A percentile compares a stretch with the other conserved stretches of the same genome.
Conservation (phyloP, 2,113 vertebrate genomes). For the Ceyx melanurus region DNA sequence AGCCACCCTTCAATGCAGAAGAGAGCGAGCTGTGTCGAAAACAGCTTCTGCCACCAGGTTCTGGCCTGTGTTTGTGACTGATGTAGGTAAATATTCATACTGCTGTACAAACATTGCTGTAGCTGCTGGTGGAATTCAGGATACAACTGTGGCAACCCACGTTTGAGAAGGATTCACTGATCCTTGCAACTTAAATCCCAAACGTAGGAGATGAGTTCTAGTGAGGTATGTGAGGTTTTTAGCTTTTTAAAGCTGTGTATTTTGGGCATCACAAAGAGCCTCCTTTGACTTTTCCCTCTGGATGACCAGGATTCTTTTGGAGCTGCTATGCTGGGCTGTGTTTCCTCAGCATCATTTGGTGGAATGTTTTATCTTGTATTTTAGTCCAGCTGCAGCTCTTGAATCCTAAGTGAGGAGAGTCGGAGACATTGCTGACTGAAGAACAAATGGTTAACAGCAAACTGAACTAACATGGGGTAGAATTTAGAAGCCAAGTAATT, state of each 20-base stretch:
- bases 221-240: background rate
- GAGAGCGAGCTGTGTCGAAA: background rate
- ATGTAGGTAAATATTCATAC: background rate
- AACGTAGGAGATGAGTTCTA: background rate
- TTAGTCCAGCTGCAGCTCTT: background rate
- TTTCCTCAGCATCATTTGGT: background rate
- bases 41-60: background rate
- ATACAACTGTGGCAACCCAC: accelerated
- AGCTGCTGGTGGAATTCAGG: background rate
- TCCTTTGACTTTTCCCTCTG: background rate
- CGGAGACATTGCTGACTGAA: background rate
- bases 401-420: background rate
- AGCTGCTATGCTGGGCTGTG: background rate
- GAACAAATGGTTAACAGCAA: background rate
- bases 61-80: background rate
- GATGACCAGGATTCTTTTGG: background rate
- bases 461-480: background rate
- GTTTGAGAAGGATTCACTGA: background rate
- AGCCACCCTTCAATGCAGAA: background rate
- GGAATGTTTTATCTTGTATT: background rate
- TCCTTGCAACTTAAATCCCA: background rate
- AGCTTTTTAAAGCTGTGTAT: background rate
- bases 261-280: background rate
- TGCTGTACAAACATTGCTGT: background rate
- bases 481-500: background rate